A percentile compares a stretch with the other conserved stretches of the same genome.
Evolutionary conservation across 2,888 invertebrate species (phyloP).

Genomic region (Nymphalis polychloros): DNA sequence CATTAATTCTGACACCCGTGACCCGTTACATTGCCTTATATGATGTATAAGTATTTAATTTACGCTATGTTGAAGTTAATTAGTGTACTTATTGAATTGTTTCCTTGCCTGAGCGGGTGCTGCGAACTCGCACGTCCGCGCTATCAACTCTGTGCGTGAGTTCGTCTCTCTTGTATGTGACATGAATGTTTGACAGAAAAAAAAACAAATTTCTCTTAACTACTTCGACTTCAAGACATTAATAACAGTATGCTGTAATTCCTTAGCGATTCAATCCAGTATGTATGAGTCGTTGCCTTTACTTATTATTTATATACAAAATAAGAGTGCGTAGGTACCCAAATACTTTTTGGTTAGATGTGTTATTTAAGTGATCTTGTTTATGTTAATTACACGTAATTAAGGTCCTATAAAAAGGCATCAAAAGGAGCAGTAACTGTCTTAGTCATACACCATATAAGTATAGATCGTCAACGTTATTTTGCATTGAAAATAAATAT

Average conservation of each 20-base stretch:
- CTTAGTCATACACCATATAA: constrained; percentile 13
- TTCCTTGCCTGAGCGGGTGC: constrained; percentile 46
- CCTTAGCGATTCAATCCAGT: constrained; percentile 1
- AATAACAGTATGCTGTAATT: constrained; percentile 4
- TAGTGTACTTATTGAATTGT: constrained; percentile 55
- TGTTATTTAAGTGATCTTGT: constrained; percentile 2
- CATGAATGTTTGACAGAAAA: constrained; percentile 24
- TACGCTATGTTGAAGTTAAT: constrained; percentile 22
- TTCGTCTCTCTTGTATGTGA: constrained; percentile 45
- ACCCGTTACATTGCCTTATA: constrained; percentile 26
- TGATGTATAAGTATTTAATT: constrained; percentile 25
- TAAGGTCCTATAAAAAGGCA: constrained; percentile 15
- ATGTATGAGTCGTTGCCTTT: neutral
- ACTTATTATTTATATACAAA: neutral
- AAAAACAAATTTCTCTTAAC: constrained; percentile 8
- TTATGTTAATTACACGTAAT: constrained; percentile 10
- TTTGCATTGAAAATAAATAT: constrained; percentile 16
- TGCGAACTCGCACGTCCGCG: constrained; percentile 53
- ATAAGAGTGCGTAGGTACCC: neutral
- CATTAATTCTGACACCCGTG: constrained; percentile 19
- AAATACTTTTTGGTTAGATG: neutral
- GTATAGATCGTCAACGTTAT: constrained; percentile 6
- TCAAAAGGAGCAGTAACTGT: constrained; percentile 2
- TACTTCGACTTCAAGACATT: neutral
- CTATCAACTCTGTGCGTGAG: constrained; percentile 48